Base-by-base conservation (phyloP, 1,140 invertebrate species). In the Conopomorpha cramerella region DNA sequence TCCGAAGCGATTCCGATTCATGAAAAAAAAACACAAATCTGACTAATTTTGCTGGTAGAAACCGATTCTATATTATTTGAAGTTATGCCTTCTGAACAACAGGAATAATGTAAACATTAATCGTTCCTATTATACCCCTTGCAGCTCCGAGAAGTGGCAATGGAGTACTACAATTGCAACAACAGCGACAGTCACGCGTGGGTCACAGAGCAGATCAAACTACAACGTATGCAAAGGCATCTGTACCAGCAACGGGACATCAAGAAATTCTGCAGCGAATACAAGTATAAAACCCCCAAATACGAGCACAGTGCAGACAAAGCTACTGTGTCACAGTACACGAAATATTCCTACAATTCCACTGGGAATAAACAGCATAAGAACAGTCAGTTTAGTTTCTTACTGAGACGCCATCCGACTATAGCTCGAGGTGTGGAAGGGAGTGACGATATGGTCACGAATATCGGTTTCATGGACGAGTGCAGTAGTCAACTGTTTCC, bases 101-200 rank as follows among this genome's bases (percentile, higher is more conserved):
- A n/a, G n/a, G n/a, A n/a, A n/a, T n/a, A n/a, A n/a, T n/a, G n/a
- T n/a, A n/a, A n/a, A n/a, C n/a, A n/a, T n/a, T n/a, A n/a, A n/a
- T n/a, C n/a, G n/a, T n/a, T n/a, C n/a, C n/a, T n/a, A 36, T 38
- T 12, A 34, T 16, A 38, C 36, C 41, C n/a, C 18, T 70, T 81
- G 34, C 49, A 88, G 86, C 50, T 89, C 3, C 80, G 80, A 45
- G 82, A 87, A 74, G 55, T 86, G 10, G 82, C 80, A 16, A 67
- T 87, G 43, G 81, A 87, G 39, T 88, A 88, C 65, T 82, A 85
- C 43, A 85, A 84, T 46, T 89, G 86, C 49, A 73, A 73, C 14
- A 73, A 80, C 26, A 80, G 84, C 42, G 62, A 68, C 4, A 77
- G 74, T 17, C 76, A 77, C 49, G 43, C 65, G 30, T 70, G 77